Percentiles rank a stretch among this genome's conserved stretches.
Evolutionary conservation across 2,113 vertebrate species (phyloP).

Genomic region (Daubentonia madagascariensis): DNA sequence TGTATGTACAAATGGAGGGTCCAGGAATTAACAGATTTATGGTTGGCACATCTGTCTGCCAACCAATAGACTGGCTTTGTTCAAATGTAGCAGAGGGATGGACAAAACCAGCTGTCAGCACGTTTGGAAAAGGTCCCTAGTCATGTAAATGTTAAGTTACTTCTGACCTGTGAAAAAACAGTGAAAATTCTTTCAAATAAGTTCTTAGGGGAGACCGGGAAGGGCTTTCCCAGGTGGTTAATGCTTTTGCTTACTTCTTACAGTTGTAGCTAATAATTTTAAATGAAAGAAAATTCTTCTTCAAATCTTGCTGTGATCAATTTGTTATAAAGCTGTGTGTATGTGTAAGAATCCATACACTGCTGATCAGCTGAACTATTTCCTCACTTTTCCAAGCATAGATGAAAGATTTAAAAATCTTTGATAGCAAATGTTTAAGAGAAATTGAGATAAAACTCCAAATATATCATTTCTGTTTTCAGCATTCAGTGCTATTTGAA

Average conservation of each 20-base stretch:
- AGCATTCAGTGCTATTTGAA: background rate
- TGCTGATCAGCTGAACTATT: background rate
- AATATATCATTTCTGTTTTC: background rate
- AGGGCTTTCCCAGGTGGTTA: background rate
- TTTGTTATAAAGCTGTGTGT: background rate
- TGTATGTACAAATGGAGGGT: background rate
- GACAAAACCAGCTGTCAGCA: background rate
- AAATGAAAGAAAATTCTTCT: background rate
- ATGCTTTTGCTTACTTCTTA: background rate
- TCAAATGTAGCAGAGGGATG: accelerated
- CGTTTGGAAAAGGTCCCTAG: background rate
- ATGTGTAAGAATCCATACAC: background rate
- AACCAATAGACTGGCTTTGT: background rate
- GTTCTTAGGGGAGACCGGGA: background rate
- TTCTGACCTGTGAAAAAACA: background rate
- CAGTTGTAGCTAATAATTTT: background rate
- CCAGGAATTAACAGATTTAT: background rate
- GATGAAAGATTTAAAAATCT: background rate
- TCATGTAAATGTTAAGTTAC: background rate
- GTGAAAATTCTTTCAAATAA: background rate
- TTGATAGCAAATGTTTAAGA: background rate
- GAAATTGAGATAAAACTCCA: background rate
- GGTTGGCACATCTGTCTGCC: background rate
- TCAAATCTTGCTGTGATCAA: background rate
- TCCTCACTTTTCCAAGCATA: background rate